Evolutionary conservation across 2,113 vertebrate species (phyloP), one percentile per base, ranked within the genome.

Genomic region (Epinephelus moara): DNA sequence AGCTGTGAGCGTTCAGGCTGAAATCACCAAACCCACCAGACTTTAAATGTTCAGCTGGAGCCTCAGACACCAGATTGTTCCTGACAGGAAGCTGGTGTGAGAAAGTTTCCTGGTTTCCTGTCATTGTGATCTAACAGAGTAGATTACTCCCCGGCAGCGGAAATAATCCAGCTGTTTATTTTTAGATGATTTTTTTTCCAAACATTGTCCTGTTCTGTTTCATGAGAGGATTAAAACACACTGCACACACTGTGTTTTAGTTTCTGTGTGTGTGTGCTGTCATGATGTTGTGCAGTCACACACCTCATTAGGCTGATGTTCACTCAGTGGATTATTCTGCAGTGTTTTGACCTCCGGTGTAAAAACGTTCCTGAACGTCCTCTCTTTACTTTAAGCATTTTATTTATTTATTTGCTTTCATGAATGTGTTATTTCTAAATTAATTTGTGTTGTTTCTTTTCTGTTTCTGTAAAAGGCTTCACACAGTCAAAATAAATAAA

Each of bases 161-260:
- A 45, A 45, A 64, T 37, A 60, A 69, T 55, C 56, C 86, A 70
- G 64, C 64, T 60, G 40, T 56, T 70, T 81, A 47, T 55, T 33
- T 66, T 84, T 52, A 53, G 25, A 14, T 27, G 14, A 15, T 42
- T 17, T 17, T 40, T n/a, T 63, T 83, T 76, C 33, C 2, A 13
- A 62, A 56, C 62, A 45, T 76, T 66, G 42, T 75, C 23, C 5
- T 33, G 17, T 21, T 15, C 14, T 13, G 67, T 71, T 88, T 60
- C 27, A n/a, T 78, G 64, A 84, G 70, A 17, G 79, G 83, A 85
- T 88, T 63, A 62, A 70, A 68, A 18, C 50, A 11, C 56, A 4
- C 40, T 3, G 61, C 59, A 52, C 45, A 10, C 9, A 4, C 15
- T 17, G 15, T 25, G 23, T 15, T 56, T 55, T 18, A 7, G 7